Evolutionary conservation across 2,113 vertebrate species (phyloP), one percentile per base, ranked within the genome.

Genomic region (Aythya baeri): DNA sequence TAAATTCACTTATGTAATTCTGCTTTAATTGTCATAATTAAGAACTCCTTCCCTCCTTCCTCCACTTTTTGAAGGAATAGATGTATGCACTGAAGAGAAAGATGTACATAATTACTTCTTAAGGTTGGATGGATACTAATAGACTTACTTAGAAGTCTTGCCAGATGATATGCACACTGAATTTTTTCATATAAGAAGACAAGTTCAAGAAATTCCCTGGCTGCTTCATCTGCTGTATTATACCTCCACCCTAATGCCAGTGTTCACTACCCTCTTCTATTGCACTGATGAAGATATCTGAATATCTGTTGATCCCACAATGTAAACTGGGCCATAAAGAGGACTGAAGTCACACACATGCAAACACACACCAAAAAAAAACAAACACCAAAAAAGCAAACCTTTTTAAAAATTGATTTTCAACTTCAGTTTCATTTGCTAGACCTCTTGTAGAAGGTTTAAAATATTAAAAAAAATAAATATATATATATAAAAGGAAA

Each of bases 1-100:
- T 78, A 23, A 80, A 88, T 96, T 88, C 23, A 71, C 6, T 68
- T 93, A 79, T 66, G 20, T 79, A 82, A 78, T 93, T 96, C 83
- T 80, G 10, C 38, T 94, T 9, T 80, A 90, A 92, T 82, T 91
- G 54, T 62, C 31, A 3, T 70, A 94, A 93, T 94, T 94, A 88
- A 96, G 80, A 79, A 71, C 17, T 59, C 23, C 59, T 93, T 87
- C 66, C 14, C 54, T 84, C 32, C 41, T 73, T 76, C 55, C 77
- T 44, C 73, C 46, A 52, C 52, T 95, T 93, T 90, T 63, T 88
- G 2, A 26, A 9, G 17, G 4, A 89, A 17, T 54, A 76, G 11
- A 63, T 75, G 41, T 9, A 58, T 10, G 14, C 18, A 52, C 4
- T 41, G n/a, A 85, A 13, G 14, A 78, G 36, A 74, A 77, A 58